These are phyloP conservation scores for Ornithorhynchus anatinus DNA, from an alignment of 2,113 vertebrate species.

Conservation along the genomic window DNA sequence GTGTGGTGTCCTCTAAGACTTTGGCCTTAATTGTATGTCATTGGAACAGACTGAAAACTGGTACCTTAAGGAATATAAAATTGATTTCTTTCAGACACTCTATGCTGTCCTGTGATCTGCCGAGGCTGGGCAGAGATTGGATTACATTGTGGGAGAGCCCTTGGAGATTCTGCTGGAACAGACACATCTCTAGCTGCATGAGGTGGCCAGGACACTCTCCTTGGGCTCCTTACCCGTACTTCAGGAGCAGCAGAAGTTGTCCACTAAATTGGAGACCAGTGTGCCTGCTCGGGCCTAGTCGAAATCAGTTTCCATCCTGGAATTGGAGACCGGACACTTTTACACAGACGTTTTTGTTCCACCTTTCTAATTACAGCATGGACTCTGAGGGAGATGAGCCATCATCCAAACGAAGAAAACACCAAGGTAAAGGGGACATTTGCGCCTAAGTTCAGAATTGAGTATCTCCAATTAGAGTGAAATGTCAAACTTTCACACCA, in stretches of 20 bases:
- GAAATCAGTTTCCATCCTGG: conserved; percentile 53
- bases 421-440: conserved; percentile 44
- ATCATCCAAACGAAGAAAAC: conserved; percentile 77
- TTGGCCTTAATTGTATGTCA: conserved; percentile 1
- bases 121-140: conserved; percentile 73
- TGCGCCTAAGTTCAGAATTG: conserved; percentile 39
- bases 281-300: conserved; percentile 50
- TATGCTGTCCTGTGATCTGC: conserved; percentile 84
- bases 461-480: conserved; percentile 20
- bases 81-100: conserved; percentile 68
- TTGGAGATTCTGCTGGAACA: conserved; percentile 58
- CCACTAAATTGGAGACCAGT: conserved; percentile 49
- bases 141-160: conserved; percentile 59
- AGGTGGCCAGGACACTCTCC: conserved; percentile 71
- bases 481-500: neutral
- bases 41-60: neutral
- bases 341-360: conserved; percentile 61
- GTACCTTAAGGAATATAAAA: conserved; percentile 43
- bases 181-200: conserved; percentile 58
- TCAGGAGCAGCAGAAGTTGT: conserved; percentile 51
- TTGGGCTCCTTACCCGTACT: conserved; percentile 51
- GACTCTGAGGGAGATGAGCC: conserved; percentile 73
- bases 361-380: conserved; percentile 71
- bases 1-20: neutral
- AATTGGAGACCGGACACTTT: conserved; percentile 58